Conservation (phyloP, 2,113 vertebrate genomes). For the Ophthalmolycus amberensis region DNA sequence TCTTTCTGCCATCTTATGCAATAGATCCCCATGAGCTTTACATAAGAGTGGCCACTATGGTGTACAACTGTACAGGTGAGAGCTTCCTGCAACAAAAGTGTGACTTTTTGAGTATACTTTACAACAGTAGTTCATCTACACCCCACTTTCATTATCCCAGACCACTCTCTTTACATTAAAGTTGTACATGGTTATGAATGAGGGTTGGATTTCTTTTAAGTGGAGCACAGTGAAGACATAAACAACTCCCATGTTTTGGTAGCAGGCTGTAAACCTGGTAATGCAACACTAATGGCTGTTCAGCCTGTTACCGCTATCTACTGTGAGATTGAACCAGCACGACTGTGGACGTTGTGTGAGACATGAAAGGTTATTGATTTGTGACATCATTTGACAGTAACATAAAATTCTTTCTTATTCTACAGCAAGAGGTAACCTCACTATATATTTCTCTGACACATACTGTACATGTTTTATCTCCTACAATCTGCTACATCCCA, state of each 20-base stretch:
- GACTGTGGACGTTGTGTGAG: slow-evolving; percentile 29
- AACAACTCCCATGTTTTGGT: slow-evolving; percentile 34
- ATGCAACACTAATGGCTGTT: slow-evolving; percentile 43
- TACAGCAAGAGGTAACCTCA: slow-evolving; percentile 51
- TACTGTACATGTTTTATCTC: slow-evolving; percentile 32
- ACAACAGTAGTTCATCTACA: slow-evolving; percentile 36
- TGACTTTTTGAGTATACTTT: slow-evolving; percentile 15
- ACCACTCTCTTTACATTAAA: slow-evolving; percentile 2
- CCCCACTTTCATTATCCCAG: slow-evolving; percentile 11
- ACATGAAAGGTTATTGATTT: slow-evolving; percentile 66
- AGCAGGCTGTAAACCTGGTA: slow-evolving; percentile 49
- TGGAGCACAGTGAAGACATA: slow-evolving; percentile 32
- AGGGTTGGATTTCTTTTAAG: slow-evolving; percentile 18
- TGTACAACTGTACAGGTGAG: slow-evolving; percentile 58
- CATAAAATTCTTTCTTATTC: slow-evolving; percentile 50
- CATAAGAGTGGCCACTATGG: slow-evolving; percentile 35
- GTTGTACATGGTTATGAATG: slow-evolving; percentile 19
- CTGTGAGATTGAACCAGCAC: slow-evolving; percentile 33
- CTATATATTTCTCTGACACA: slow-evolving; percentile 34
- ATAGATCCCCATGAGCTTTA: slow-evolving; percentile 43
- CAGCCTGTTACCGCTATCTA: slow-evolving; percentile 47
- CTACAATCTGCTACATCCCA: background rate
- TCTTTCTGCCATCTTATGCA: slow-evolving; percentile 43
- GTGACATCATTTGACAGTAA: slow-evolving; percentile 56
- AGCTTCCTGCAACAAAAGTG: slow-evolving; percentile 22